Conservation (phyloP, 2,888 invertebrate species). For the Tetragnatha montana region DNA sequence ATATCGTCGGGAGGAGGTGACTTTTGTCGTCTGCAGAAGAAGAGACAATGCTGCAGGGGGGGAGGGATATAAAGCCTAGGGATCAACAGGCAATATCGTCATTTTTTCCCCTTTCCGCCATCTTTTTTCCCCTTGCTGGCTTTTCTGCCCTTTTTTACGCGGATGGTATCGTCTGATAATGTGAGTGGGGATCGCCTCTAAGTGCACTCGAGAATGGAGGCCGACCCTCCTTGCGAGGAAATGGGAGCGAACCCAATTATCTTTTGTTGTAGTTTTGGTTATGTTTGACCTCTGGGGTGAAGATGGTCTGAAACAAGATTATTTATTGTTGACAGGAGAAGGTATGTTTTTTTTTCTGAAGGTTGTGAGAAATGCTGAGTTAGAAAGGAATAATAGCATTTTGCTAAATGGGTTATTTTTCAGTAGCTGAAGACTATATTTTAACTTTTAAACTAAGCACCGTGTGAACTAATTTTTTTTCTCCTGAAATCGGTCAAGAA, state of each 20-base stretch:
- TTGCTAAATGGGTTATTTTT: too few relatives aligned
- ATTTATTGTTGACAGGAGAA: too few relatives aligned
- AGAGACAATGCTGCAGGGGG: slow-evolving; percentile 42
- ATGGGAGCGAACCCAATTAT: not conserved
- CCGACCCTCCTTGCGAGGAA: not conserved
- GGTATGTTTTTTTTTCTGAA: too few relatives aligned
- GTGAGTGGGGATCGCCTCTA: slow-evolving; percentile 33
- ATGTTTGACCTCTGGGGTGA: too few relatives aligned
- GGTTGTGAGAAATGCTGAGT: too few relatives aligned
- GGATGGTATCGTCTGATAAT: slow-evolving; percentile 27
- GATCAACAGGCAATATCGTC: slow-evolving; percentile 66
- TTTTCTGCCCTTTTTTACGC: slow-evolving; percentile 20
- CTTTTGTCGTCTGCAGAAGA: slow-evolving; percentile 29
- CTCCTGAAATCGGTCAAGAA: too few relatives aligned
- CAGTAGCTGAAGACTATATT: too few relatives aligned
- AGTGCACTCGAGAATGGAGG: slow-evolving; percentile 14
- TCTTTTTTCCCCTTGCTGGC: slow-evolving; percentile 2
- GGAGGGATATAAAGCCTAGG: slow-evolving; percentile 50
- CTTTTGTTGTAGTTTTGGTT: not conserved
- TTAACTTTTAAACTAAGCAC: too few relatives aligned
- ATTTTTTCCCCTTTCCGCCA: slow-evolving; percentile 25
- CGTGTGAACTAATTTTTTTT: too few relatives aligned
- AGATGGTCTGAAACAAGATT: too few relatives aligned
- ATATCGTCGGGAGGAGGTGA: slow-evolving; percentile 46
- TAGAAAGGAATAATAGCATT: too few relatives aligned